Evolutionary conservation across 2,797 vertebrate species (phyloP).

Genomic region (Scyliorhinus canicula): DNA sequence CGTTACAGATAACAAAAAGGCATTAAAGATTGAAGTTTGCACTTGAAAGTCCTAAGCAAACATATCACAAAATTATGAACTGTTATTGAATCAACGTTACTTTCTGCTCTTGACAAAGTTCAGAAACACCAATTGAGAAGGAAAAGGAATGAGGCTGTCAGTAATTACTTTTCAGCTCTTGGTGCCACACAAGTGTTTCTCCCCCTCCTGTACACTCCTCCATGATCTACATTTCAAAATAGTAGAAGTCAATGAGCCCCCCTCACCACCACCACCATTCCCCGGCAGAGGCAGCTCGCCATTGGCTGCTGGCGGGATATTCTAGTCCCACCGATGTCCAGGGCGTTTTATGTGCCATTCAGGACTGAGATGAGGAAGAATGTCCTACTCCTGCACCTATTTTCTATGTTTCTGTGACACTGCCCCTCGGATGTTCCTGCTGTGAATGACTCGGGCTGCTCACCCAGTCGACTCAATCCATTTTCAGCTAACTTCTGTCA

Average conservation of each 20-base stretch:
- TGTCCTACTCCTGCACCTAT: too few species aligned
- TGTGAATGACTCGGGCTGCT: neutral
- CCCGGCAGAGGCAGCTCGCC: too few species aligned
- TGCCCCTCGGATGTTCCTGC: neutral
- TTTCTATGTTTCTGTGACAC: neutral
- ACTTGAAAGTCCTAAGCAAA: neutral
- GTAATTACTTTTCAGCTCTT: neutral
- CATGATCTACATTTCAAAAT: neutral
- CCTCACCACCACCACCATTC: too few species aligned
- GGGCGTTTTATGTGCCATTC: too few species aligned
- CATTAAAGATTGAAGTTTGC: neutral
- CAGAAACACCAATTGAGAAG: neutral
- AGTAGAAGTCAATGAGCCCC: too few species aligned
- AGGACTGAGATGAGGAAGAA: too few species aligned
- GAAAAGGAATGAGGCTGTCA: neutral
- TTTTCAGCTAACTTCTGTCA: constrained; percentile 38
- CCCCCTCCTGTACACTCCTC: neutral
- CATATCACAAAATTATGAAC: neutral
- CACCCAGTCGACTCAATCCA: neutral
- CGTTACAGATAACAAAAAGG: neutral
- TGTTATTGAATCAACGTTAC: neutral
- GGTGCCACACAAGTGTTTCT: neutral
- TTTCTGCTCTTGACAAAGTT: neutral
- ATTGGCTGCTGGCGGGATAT: too few species aligned
- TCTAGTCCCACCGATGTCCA: too few species aligned